Conservation (phyloP, 2,888 invertebrate species). For the Idaea aversata region DNA sequence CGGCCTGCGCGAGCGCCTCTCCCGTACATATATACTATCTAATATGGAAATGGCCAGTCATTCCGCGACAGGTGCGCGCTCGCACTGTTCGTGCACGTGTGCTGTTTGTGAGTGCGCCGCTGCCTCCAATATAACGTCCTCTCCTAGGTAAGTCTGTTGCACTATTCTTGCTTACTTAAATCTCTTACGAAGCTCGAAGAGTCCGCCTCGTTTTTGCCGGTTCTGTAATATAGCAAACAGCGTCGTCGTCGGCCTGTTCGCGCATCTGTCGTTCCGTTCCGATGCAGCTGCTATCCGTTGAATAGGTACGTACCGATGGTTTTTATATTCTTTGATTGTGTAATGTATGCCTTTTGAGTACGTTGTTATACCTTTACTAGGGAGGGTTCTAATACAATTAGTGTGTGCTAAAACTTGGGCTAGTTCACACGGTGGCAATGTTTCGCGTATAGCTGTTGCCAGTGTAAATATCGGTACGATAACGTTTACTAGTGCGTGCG, state of each 20-base stretch:
- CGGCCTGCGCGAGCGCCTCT: conserved; percentile 73
- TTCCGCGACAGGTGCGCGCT: conserved; percentile 78
- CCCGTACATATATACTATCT: conserved; percentile 55
- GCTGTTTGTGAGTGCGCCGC: conserved; percentile 76
- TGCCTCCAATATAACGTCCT: conserved; percentile 52
- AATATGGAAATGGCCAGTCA: conserved; percentile 74
- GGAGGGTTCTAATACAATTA: conserved; percentile 59
- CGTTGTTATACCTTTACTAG: conserved; percentile 29
- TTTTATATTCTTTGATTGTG: conserved; percentile 50
- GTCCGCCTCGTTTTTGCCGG: conserved; percentile 53
- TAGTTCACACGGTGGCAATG: conserved; percentile 60
- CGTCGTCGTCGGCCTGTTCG: conserved; percentile 50
- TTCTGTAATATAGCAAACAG: conserved; percentile 48
- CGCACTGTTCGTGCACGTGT: conserved; percentile 77
- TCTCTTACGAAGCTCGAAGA: conserved; percentile 41
- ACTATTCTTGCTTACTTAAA: conserved; percentile 38
- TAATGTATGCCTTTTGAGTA: conserved; percentile 49
- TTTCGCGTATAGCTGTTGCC: conserved; percentile 67
- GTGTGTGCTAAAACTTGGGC: conserved; percentile 33
- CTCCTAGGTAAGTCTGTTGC: conserved; percentile 58
- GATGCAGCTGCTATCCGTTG: conserved; percentile 68
- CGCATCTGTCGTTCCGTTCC: conserved; percentile 73
- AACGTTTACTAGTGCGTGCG: conserved; percentile 69
- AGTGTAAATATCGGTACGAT: conserved; percentile 73
- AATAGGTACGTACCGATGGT: conserved; percentile 63